Evolutionary conservation across 2,888 invertebrate species (phyloP).

Genomic region (Epinotia bilunana): DNA sequence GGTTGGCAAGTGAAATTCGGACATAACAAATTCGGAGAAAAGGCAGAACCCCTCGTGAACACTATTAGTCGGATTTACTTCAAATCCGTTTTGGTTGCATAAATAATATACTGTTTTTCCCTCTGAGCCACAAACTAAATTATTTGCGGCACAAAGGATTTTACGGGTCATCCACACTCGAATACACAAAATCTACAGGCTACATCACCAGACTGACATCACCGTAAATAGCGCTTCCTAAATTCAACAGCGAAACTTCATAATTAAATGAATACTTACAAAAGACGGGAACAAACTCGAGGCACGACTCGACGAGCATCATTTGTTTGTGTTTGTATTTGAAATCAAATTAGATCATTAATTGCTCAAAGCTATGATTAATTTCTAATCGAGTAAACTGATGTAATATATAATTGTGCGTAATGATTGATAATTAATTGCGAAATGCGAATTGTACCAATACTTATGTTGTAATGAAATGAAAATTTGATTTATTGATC

Average conservation of each 20-base stretch:
- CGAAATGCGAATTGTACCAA: too few relatives aligned
- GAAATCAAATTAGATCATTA: conserved; percentile 34
- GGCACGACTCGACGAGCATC: conserved; percentile 1
- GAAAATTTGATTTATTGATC: too few relatives aligned
- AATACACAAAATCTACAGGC: neutral
- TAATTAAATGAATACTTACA: conserved; percentile 37
- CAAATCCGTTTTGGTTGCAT: too few relatives aligned
- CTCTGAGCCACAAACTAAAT: too few relatives aligned
- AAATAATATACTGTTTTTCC: too few relatives aligned
- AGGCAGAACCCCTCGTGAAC: too few relatives aligned
- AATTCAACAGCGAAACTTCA: conserved; percentile 20
- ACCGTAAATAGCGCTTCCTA: conserved; percentile 3
- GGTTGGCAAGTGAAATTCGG: too few relatives aligned
- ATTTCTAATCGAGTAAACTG: conserved; percentile 28
- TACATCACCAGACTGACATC: neutral
- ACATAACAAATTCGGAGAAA: too few relatives aligned
- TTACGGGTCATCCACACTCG: neutral
- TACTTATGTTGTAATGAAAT: too few relatives aligned
- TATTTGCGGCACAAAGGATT: neutral
- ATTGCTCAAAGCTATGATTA: conserved; percentile 41
- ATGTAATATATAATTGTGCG: conserved; percentile 18
- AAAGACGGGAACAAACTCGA: conserved; percentile 9
- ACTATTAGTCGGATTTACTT: too few relatives aligned
- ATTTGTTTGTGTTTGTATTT: conserved; percentile 27
- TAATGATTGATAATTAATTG: conserved; percentile 35